Evolutionary conservation across 2,888 invertebrate species (phyloP).

Genomic region (Tenthredo amoena): DNA sequence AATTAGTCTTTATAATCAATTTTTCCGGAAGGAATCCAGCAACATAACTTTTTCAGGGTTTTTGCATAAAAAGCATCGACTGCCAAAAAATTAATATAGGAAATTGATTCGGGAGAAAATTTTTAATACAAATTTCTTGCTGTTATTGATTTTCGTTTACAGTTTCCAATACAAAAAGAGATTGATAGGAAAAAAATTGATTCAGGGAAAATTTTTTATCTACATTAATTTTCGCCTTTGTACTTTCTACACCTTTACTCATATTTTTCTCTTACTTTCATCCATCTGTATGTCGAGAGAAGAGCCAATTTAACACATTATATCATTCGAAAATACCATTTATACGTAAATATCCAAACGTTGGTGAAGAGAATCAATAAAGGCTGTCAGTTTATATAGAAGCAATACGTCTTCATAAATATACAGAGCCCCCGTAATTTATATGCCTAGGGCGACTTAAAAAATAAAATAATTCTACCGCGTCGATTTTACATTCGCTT

Average conservation of each 20-base stretch:
- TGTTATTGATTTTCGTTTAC: neutral
- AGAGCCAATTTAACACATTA: neutral
- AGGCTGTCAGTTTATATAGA: constrained; percentile 30
- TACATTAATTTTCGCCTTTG: too few relatives aligned
- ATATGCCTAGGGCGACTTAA: neutral
- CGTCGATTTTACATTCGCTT: neutral
- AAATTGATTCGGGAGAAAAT: neutral
- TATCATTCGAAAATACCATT: neutral
- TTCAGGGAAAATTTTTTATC: too few relatives aligned
- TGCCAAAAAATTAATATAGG: too few relatives aligned
- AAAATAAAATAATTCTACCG: neutral
- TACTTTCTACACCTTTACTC: too few relatives aligned
- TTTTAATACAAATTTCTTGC: neutral
- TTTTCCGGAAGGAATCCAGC: neutral
- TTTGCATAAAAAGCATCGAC: neutral
- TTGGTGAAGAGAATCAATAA: constrained; percentile 20
- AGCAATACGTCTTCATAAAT: constrained; percentile 16
- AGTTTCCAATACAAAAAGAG: too few relatives aligned
- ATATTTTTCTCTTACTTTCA: neutral
- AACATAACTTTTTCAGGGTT: neutral
- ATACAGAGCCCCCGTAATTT: neutral
- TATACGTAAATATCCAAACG: neutral
- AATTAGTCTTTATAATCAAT: neutral
- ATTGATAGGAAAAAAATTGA: too few relatives aligned
- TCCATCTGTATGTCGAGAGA: neutral